Evolutionary conservation across 2,797 vertebrate genomes (phyloP).

Genomic region (Alfaro cultratus): DNA sequence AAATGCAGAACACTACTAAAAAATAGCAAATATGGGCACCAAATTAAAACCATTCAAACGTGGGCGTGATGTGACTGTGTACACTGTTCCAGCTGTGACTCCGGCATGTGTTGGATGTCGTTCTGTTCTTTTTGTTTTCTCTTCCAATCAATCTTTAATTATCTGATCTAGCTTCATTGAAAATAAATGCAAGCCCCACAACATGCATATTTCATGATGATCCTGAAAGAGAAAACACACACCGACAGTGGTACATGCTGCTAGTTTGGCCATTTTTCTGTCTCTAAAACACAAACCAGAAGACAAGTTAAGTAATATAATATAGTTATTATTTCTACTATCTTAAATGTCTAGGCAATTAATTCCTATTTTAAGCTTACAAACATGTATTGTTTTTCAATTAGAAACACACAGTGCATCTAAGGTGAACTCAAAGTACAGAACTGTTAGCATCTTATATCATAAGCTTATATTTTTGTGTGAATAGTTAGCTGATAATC

Average conservation of each 20-base stretch:
- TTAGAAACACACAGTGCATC: not conserved
- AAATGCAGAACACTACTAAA: not conserved
- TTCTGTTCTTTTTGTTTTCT: not conserved
- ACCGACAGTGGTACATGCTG: not conserved
- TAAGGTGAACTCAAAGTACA: not conserved
- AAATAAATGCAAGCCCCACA: not conserved
- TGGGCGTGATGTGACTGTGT: not conserved
- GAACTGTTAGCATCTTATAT: not conserved
- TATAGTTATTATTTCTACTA: not conserved
- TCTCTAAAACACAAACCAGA: not conserved
- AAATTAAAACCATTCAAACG: not conserved
- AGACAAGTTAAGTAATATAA: not conserved
- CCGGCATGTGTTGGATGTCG: not conserved
- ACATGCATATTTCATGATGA: not conserved
- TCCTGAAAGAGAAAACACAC: not conserved
- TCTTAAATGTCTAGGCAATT: not conserved
- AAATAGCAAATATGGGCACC: not conserved
- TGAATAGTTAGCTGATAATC: slow-evolving; percentile 10
- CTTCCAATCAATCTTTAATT: not conserved
- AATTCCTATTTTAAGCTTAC: not conserved
- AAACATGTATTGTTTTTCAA: not conserved
- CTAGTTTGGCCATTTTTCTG: not conserved
- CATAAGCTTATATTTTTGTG: not conserved
- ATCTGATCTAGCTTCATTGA: not conserved
- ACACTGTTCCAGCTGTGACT: not conserved